Base-by-base conservation (phyloP, 2,113 vertebrate species). In the Phyllostomus discolor region DNA sequence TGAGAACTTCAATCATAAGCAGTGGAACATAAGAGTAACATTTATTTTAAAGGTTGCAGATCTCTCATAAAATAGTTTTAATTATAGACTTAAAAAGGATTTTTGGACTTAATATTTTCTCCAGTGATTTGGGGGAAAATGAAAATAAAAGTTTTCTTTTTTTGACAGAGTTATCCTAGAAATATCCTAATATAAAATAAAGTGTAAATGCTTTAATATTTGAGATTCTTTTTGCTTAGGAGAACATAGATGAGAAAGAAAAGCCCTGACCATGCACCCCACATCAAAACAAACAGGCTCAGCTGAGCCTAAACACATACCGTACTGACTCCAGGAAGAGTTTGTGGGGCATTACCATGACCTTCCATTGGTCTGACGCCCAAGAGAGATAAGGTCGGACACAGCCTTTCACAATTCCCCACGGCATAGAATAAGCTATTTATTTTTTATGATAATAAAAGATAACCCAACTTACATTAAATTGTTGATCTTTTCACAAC, bases 291-390 rank as follows among this genome's bases (percentile, higher is more conserved):
- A 4, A 15, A 48, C 1, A 12, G 15, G 7, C 11, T 11, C 14
- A 0, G 0, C 2, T 22, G 26, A 33, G 33, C 26, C 15, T 10
- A 24, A 54, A 31, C 10, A 5, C 26, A 17, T 10, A 1, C 15
- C 50, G 10, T 1, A 15, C 22, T 6, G 17, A 11, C 33, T 2
- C 28, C 1, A 0, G 0, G 1, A 28, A 33, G 5, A 28, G 20
- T 26, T 10, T 26, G 41, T 2, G 4, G 52, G n/a, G n/a, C 1
- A 20, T 12, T 48, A 2, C 31, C 73, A 31, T 0, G 1, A 9
- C 20, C 1, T 11, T 35, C 78, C 17, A 10, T 24, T 14, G 22
- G 20, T 67, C 85, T 64, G 79, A 52, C 46, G 66, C 33, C 52
- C 54, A 33, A 22, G 35, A 26, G 41, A 50, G 59, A 28, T 5